Base-by-base conservation (phyloP, 2,888 invertebrate genomes). In the Ceramica pisi region DNA sequence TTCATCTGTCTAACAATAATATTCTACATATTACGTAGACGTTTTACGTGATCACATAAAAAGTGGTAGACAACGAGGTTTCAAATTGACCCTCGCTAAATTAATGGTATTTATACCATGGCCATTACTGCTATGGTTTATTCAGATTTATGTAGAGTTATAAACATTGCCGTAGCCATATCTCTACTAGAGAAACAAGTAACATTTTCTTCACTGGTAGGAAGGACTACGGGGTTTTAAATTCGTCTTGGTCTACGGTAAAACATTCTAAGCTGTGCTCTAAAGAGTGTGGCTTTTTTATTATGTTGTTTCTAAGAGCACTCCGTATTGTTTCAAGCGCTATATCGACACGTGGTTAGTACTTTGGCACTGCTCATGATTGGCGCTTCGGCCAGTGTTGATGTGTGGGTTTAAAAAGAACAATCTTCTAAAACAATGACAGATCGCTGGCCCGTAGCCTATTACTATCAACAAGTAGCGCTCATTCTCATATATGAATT, bases 361-460 rank as follows among this genome's bases (percentile, higher is more conserved):
- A 57, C 50, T 71, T 80, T 82, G 80, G 80, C 82, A 82, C 60
- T 21, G 50, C 48, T 65, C 53, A 68, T 63, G 56, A 63, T 72
- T 55, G 74, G 71, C 70, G 51, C 57, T 76, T 65, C 66, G 64
- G 60, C 23, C 41, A 67, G 71, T 59, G 38, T 73, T 78, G 75
- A 75, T 60, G 67, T 67, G 48, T 60, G 50, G 23, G 48, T 65
- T 76, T 60, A 70, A 75, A 76, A 60, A 75, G 74, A 71, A 57
- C 57, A 68, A 69, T 80, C 46, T 62, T 67, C 70, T 62, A 53
- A 65, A 63, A 67, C 57, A 73, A 62, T 75, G 77, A 78, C 72
- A 75, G 71, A 72, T 63, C 35, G 48, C 65, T 81, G 81, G 81
- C 81, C 53, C 57, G 19, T 35, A 71, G 63, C 69, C 75, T 75